Evolutionary conservation across 2,797 vertebrate species (phyloP), one percentile per base, ranked within the genome.

Genomic region (Hippopotamyrus pictus): DNA sequence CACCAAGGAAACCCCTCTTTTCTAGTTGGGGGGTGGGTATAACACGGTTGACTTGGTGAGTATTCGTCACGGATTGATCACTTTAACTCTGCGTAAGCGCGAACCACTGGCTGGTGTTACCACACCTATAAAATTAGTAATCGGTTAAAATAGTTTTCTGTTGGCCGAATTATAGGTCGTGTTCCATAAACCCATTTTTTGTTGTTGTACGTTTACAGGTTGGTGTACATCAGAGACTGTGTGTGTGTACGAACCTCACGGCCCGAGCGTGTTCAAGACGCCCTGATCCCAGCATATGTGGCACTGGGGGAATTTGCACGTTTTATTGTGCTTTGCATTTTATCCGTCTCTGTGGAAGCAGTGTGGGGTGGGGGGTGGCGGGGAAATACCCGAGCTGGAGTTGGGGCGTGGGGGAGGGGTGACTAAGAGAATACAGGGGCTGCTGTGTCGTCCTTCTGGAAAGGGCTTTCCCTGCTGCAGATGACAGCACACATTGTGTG

Each of bases 381-480:
- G 33, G 69, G 69, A 76, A 44, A 79, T 44, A 79, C 73, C 73
- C 73, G 37, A 79, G 73, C 73, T 41, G 37, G 37, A 44, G 14
- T n/a, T 79, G 73, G 73, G 41, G 73, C 73, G 73, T 44, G 73
- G 73, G 73, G 73, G 73, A 76, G 19, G 73, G 73, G 73, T n/a
- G 17, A 19, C 41, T 79, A n/a, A 44, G 73, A 79, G 14, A 79
- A 44, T 41, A 79, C 37, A 44, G 33, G 73, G 37, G n/a, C 82
- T 48, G 82, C n/a, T 25, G 17, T 85, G 12, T 50, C 48, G 82
- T 51, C 82, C 37, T 84, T 48, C 46, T 84, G 46, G 17, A 44
- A 46, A 79, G 73, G 73, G 73, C 41, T 79, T 46, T 44, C 73
- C 73, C 73, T 79, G 73, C 73, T 79, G 73, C 33, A 76, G 69